A percentile compares a stretch with the other conserved stretches of the same genome.
Evolutionary conservation across 2,113 vertebrate species (phyloP).

Genomic region (Centrocercus urophasianus): DNA sequence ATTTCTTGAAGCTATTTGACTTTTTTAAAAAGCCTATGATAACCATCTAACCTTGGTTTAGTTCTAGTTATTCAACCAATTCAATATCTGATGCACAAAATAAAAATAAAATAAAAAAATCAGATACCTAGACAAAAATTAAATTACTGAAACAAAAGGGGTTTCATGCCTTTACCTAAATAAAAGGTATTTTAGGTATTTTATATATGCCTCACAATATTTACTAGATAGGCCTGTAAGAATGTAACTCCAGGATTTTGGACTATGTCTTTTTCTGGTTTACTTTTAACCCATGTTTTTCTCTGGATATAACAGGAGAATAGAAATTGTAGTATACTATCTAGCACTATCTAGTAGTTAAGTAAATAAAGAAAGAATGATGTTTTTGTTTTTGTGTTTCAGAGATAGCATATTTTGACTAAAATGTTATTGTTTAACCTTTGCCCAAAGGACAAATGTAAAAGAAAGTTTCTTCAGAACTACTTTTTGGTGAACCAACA

Average conservation of each 20-base stretch:
- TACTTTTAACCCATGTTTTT: not conserved
- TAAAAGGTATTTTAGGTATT: not conserved
- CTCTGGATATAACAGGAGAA: not conserved
- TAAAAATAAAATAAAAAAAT: not conserved
- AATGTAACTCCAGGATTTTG: not conserved
- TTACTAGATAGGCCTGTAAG: not conserved
- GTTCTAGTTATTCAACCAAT: conserved; percentile 48
- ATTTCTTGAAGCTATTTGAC: conserved; percentile 71
- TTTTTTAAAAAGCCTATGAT: conserved; percentile 16
- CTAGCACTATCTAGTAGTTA: not conserved
- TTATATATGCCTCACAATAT: not conserved
- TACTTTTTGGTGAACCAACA: not conserved
- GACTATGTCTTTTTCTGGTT: not conserved
- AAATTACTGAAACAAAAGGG: not conserved
- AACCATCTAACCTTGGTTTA: conserved; percentile 69
- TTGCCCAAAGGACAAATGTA: not conserved
- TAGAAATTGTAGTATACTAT: not conserved
- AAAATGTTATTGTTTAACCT: not conserved
- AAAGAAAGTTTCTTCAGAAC: not conserved
- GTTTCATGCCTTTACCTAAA: too few species aligned
- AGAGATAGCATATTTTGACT: not conserved
- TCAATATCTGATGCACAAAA: not conserved
- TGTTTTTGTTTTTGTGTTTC: not conserved
- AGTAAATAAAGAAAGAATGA: not conserved
- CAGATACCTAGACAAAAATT: not conserved